Conservation (phyloP, 2,888 invertebrate genomes). For the Deilephila porcellus region DNA sequence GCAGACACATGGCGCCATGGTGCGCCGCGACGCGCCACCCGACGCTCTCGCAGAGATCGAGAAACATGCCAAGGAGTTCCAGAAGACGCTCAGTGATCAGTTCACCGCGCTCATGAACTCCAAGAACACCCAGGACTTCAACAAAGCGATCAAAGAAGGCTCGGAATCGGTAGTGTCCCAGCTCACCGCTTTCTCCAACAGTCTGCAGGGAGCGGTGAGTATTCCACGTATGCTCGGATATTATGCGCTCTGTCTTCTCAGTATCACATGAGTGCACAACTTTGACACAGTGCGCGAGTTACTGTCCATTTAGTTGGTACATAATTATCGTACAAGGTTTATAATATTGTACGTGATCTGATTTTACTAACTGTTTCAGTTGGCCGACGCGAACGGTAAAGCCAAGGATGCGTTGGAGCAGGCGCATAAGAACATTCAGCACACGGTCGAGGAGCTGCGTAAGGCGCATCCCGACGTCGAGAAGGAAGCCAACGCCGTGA, state of each 20-base stretch:
- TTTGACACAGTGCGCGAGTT: neutral
- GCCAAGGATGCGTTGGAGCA: slow-evolving; percentile 69
- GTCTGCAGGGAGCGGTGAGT: slow-evolving; percentile 69
- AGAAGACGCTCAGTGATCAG: slow-evolving; percentile 66
- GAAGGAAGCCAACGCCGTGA: slow-evolving; percentile 62
- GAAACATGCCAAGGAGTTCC: slow-evolving; percentile 67
- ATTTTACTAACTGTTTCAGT: slow-evolving; percentile 46
- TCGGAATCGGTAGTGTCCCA: slow-evolving; percentile 65
- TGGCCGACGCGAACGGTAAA: slow-evolving; percentile 71
- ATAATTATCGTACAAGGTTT: neutral
- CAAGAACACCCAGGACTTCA: slow-evolving; percentile 67
- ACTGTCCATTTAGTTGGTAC: no score
- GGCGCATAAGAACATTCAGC: slow-evolving; percentile 61
- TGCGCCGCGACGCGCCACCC: slow-evolving; percentile 65
- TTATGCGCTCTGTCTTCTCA: no score
- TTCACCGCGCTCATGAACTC: slow-evolving; percentile 61
- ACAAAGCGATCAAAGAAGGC: slow-evolving; percentile 70
- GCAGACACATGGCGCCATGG: slow-evolving; percentile 61
- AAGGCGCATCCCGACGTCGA: slow-evolving; percentile 75
- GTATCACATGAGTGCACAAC: neutral
- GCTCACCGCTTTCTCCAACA: slow-evolving; percentile 57
- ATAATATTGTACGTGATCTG: neutral
- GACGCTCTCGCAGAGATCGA: slow-evolving; percentile 60
- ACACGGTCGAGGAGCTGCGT: slow-evolving; percentile 65
- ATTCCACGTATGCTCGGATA: neutral